A percentile compares a stretch with the other conserved stretches of the same genome.
phyloP scores from a whole-genome alignment of 2,888 invertebrate species.

The Drosophila prolongata region DNA sequence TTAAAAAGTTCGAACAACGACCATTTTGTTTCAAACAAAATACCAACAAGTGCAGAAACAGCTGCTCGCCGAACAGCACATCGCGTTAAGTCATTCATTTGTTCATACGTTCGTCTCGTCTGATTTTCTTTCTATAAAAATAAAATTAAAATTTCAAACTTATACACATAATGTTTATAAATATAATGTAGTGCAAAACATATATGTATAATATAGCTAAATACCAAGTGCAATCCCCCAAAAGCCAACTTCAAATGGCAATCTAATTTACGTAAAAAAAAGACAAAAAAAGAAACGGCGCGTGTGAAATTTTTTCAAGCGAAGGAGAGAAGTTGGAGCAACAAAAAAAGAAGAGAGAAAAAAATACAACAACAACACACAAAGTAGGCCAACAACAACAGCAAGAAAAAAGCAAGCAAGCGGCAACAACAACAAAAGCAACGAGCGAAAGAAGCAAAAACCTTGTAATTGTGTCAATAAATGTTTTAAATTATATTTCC shows the following conservation, averaged over 20 bases:
- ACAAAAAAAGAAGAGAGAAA: conserved; percentile 48
- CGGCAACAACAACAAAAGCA: conserved; percentile 48
- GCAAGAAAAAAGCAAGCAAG: conserved; percentile 47
- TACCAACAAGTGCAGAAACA: not conserved
- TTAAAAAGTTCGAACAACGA: too few species aligned
- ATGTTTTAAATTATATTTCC: conserved; percentile 64
- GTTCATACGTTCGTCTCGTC: conserved; percentile 36
- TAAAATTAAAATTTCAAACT: conserved; percentile 35
- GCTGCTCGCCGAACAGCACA: conserved; percentile 2
- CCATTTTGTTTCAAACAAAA: too few species aligned
- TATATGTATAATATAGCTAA: conserved; percentile 38
- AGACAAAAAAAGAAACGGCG: conserved; percentile 64
- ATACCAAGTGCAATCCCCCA: conserved; percentile 56
- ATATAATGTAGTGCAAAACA: conserved; percentile 51
- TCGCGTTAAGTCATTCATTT: conserved; percentile 10
- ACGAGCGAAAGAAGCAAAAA: conserved; percentile 36
- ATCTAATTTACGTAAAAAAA: conserved; percentile 70
- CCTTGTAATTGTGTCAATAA: conserved; percentile 60
- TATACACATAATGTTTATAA: conserved; percentile 56
- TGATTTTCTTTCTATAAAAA: conserved; percentile 44
- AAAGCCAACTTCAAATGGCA: conserved; percentile 53
- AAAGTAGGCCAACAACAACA: conserved; percentile 81
- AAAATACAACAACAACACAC: conserved; percentile 60
- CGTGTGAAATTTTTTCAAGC: conserved; percentile 76
- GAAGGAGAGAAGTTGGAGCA: conserved; percentile 49